These are phyloP conservation scores for Synergus itoensis DNA, from an alignment of 2,888 invertebrate genomes.

Conservation along the genomic window DNA sequence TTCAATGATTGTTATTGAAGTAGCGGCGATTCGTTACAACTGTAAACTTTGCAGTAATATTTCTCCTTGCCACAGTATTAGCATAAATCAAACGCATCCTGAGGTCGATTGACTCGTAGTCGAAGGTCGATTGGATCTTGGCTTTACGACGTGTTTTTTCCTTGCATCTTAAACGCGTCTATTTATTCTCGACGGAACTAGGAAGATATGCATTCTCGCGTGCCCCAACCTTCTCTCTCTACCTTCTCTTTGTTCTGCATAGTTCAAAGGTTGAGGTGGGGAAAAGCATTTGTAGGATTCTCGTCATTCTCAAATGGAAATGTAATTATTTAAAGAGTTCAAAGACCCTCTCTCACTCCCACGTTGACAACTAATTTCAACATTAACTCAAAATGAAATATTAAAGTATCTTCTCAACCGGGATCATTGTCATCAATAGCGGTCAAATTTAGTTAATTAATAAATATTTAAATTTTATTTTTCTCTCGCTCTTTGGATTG, in stretches of 20 bases:
- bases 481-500: background rate
- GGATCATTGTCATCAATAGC: too few species aligned
- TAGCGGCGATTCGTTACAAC: slow-evolving; percentile 1
- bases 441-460: too few species aligned
- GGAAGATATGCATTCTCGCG: slow-evolving; percentile 39
- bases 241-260: slow-evolving; percentile 38
- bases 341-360: background rate
- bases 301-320: slow-evolving; percentile 23
- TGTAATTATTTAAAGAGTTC: slow-evolving; percentile 27
- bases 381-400: background rate
- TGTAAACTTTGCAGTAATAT: slow-evolving; percentile 21
- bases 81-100: slow-evolving; percentile 59
- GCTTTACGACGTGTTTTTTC: slow-evolving; percentile 55
- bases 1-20: slow-evolving; percentile 29
- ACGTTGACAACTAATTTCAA: background rate
- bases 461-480: background rate
- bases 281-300: slow-evolving; percentile 37
- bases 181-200: slow-evolving; percentile 47
- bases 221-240: slow-evolving; percentile 29
- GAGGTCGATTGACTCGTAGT: slow-evolving; percentile 64
- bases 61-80: slow-evolving; percentile 54
- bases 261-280: slow-evolving; percentile 27
- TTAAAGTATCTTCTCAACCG: too few species aligned
- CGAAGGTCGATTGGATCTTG: slow-evolving; percentile 62
- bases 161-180: slow-evolving; percentile 63